Evolutionary conservation across 2,888 invertebrate species (phyloP).

Genomic region (Cataglyphis albicans): DNA sequence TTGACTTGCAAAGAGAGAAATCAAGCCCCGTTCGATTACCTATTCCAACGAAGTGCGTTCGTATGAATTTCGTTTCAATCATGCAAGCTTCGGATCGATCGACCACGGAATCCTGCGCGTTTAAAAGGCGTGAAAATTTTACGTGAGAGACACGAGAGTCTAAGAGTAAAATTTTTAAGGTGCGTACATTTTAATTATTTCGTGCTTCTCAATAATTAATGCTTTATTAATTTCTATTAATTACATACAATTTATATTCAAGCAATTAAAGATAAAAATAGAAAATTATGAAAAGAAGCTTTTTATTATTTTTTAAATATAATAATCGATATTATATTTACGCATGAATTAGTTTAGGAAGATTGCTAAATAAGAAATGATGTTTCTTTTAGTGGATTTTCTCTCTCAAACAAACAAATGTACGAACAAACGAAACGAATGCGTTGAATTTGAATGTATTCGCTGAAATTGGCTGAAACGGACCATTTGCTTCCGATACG

Average conservation of each 20-base stretch:
- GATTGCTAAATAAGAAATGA: neutral
- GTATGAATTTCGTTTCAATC: conserved; percentile 39
- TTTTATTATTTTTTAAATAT: neutral
- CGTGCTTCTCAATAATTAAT: neutral
- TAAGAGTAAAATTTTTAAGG: neutral
- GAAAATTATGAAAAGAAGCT: neutral
- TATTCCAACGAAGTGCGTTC: conserved; percentile 30
- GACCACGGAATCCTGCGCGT: neutral
- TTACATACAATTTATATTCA: neutral
- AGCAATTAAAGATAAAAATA: neutral
- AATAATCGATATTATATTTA: neutral
- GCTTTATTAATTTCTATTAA: neutral
- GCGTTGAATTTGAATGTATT: conserved; percentile 8
- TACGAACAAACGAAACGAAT: neutral
- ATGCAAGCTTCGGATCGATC: neutral
- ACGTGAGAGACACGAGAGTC: neutral
- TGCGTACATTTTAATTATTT: neutral
- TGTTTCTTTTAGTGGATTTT: neutral
- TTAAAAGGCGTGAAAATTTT: conserved; percentile 14
- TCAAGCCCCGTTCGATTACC: conserved; percentile 37
- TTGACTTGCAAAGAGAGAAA: conserved; percentile 51
- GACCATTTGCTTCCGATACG: conserved; percentile 14
- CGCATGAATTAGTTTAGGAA: neutral
- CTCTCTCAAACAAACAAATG: neutral
- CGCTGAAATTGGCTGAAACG: neutral